Evolutionary conservation across 2,888 invertebrate species (phyloP), one percentile per base, ranked within the genome.

Genomic region (Drosophila incognita): DNA sequence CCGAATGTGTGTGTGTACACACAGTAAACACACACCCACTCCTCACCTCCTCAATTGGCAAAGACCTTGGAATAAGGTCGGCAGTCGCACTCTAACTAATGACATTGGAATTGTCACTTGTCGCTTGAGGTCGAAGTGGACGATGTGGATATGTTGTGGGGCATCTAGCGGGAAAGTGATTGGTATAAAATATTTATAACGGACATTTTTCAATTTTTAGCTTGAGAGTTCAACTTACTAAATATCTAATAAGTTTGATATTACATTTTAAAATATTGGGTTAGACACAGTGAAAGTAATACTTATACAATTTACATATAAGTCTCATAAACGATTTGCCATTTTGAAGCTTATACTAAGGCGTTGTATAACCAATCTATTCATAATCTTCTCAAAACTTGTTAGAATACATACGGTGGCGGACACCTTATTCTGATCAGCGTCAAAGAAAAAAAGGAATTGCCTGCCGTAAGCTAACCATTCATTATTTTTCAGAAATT

Each of bases 11-110:
- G 56, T 33, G 56, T 40, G 38, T 13, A 31, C 11, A 36, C 11
- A 33, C 33, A 21, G 21, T 29, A 18, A 68, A 54, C 36, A 54
- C 36, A 66, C 36, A 66, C 18, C 27, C 27, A 54, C 18, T 36
- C 7, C 54, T 13, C 13, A 31, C 2, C 33, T 11, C 33, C 33
- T 33, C 38, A 40, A 35, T 24, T 52, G 49, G n/a, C 36, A 59
- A 21, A 59, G 65, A 66, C 63, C 79, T 79, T 79, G 69, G 52
- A 48, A 33, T 29, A 29, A 62, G 52, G 42, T 51, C 58, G 18
- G 35, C 27, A 40, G 27, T 31, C 54, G 58, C 79, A 78, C 58
- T 78, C 57, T 67, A 29, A 46, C 27, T 64, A 73, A 61, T 78
- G 53, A 67, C n/a, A 70, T 58, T 52, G 10, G 40, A 38, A 21